These are phyloP conservation scores for Cyphomyrus discorhynchus DNA, from an alignment of 2,113 vertebrate species.

Conservation along the genomic window DNA sequence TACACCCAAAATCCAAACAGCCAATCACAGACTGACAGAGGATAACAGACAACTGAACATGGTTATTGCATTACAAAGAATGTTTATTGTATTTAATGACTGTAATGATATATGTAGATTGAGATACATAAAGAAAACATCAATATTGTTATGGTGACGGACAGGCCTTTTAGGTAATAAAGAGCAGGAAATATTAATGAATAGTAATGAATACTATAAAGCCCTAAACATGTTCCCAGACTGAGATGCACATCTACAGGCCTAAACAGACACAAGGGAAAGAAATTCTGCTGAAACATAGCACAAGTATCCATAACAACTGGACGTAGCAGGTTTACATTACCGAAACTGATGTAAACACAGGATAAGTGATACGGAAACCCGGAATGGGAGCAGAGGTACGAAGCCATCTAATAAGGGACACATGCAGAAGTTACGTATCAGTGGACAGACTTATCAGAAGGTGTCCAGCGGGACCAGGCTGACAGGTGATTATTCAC, in stretches of 20 bases:
- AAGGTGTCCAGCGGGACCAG: background rate
- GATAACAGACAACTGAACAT: background rate
- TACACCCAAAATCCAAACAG: background rate
- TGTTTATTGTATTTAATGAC: constrained; percentile 11
- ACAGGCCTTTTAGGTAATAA: background rate
- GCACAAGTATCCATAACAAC: background rate
- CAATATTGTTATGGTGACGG: background rate
- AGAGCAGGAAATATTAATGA: background rate
- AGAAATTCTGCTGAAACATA: background rate
- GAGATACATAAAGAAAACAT: background rate
- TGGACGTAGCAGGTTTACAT: background rate
- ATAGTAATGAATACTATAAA: background rate
- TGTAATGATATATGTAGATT: background rate
- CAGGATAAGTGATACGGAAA: background rate
- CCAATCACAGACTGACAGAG: background rate
- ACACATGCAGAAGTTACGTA: background rate
- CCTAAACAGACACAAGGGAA: background rate
- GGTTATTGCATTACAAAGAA: constrained; percentile 15
- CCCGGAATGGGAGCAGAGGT: background rate
- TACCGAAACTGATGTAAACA: background rate
- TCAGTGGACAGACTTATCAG: background rate
- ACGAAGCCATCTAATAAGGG: background rate
- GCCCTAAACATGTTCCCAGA: background rate
- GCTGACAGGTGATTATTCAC: background rate
- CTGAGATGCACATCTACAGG: background rate